These are phyloP conservation scores for Cinara cedri DNA, from an alignment of 2,888 invertebrate species.

Conservation along the genomic window DNA sequence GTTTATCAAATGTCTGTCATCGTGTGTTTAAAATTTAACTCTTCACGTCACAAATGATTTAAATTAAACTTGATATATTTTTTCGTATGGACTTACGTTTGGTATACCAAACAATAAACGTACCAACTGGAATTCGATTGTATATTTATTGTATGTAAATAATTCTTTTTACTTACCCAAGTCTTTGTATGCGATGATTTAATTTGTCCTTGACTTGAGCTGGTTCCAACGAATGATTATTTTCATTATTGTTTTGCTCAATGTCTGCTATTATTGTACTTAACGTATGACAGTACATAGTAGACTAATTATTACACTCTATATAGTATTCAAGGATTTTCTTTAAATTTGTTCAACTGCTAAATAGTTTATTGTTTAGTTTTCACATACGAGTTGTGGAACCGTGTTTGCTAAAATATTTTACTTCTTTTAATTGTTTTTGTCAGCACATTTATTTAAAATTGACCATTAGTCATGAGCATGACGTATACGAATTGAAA, in stretches of 20 bases:
- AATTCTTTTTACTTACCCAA: background rate
- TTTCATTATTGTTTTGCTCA: slow-evolving; percentile 38
- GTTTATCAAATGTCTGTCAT: too few species aligned
- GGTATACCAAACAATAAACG: too few species aligned
- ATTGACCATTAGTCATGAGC: background rate
- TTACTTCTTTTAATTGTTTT: background rate
- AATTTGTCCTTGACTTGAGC: slow-evolving; percentile 19
- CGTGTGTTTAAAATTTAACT: too few species aligned
- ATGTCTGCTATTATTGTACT: slow-evolving; percentile 8
- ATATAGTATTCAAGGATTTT: slow-evolving; percentile 36
- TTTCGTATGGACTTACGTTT: too few species aligned
- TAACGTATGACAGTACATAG: background rate
- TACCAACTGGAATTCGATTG: background rate
- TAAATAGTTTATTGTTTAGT: slow-evolving; percentile 33
- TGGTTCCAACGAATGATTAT: slow-evolving; percentile 13
- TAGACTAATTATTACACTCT: slow-evolving; percentile 11
- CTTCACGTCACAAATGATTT: too few species aligned
- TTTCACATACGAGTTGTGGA: background rate
- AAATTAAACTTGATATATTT: too few species aligned
- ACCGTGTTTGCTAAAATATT: background rate
- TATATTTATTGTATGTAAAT: background rate
- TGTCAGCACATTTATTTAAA: background rate
- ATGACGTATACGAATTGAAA: too few species aligned
- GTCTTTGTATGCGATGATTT: slow-evolving; percentile 3
- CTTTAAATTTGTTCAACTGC: slow-evolving; percentile 1